A percentile compares a stretch with the other conserved stretches of the same genome.
Conservation (phyloP, 2,113 vertebrate genomes). For the Engystomops pustulosus region DNA sequence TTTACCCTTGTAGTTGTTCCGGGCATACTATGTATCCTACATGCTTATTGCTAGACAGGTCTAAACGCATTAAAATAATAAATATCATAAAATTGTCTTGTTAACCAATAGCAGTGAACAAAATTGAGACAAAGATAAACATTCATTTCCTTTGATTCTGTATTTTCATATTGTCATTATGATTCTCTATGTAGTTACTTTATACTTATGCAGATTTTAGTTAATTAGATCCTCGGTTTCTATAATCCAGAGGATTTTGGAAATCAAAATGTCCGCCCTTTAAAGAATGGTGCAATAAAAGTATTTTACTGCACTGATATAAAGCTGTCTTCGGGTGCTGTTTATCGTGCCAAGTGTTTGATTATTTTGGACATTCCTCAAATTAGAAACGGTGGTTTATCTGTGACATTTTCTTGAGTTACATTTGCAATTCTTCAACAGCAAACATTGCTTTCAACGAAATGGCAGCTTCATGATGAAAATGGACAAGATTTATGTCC, state of each 20-base stretch:
- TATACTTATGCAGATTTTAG: neutral
- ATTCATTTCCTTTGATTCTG: neutral
- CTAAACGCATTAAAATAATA: too few species aligned
- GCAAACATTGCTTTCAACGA: slow-evolving; percentile 27
- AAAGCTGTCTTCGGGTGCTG: slow-evolving; percentile 36
- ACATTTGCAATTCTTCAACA: slow-evolving; percentile 23
- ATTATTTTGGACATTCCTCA: slow-evolving; percentile 51
- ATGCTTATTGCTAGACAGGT: too few species aligned
- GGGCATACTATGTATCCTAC: too few species aligned
- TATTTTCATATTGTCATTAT: neutral
- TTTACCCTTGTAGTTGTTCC: too few species aligned
- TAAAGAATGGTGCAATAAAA: slow-evolving; percentile 45
- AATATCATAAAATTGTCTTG: too few species aligned
- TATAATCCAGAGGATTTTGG: neutral
- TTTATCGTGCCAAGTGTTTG: slow-evolving; percentile 37
- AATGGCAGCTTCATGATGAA: slow-evolving; percentile 23
- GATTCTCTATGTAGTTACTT: neutral
- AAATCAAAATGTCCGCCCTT: slow-evolving; percentile 36
- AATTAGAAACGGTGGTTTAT: slow-evolving; percentile 54
- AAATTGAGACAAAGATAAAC: too few species aligned
- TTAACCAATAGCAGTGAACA: too few species aligned
- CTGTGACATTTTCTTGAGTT: slow-evolving; percentile 44
- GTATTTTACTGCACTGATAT: slow-evolving; percentile 23
- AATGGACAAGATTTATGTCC: slow-evolving; percentile 10
- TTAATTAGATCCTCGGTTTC: neutral